phyloP scores from a whole-genome alignment of 1,140 invertebrate species.

The Coptotermes formosanus region DNA sequence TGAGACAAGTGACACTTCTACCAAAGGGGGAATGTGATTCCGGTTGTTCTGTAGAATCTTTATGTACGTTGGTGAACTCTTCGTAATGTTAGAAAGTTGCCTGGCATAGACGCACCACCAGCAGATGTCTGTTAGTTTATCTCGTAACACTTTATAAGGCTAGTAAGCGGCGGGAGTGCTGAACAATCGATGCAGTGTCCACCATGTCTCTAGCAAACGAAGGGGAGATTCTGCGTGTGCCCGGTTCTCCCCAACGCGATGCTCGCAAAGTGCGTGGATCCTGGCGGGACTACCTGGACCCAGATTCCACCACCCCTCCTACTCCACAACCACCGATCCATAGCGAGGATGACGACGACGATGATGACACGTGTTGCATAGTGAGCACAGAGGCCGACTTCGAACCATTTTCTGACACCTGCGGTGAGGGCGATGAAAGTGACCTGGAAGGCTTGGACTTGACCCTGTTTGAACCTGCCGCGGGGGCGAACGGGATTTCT shows the following conservation, averaged over 20 bases:
- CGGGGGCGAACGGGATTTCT: slow-evolving; percentile 45
- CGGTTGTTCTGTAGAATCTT: too few relatives aligned
- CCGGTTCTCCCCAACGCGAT: slow-evolving; percentile 27
- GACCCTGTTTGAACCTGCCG: slow-evolving; percentile 63
- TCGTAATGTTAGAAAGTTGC: too few relatives aligned
- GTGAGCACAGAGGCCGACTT: slow-evolving; percentile 50
- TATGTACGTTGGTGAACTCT: too few relatives aligned
- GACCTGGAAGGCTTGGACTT: slow-evolving; percentile 68
- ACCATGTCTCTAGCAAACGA: neutral
- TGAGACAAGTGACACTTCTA: too few relatives aligned
- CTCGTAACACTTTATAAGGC: too few relatives aligned
- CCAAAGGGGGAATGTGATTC: too few relatives aligned
- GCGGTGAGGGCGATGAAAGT: slow-evolving; percentile 52
- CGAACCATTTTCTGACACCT: slow-evolving; percentile 56
- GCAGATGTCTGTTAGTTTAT: too few relatives aligned
- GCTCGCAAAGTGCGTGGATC: slow-evolving; percentile 27
- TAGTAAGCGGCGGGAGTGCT: too few relatives aligned
- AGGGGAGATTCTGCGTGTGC: slow-evolving; percentile 23
- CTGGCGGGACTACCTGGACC: slow-evolving; percentile 34
- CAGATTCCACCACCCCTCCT: neutral
- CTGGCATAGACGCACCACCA: too few relatives aligned
- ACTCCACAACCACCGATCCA: neutral
- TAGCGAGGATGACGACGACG: slow-evolving; percentile 22
- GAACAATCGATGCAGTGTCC: neutral
- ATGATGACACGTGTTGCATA: slow-evolving; percentile 47